Conservation (phyloP, 2,113 vertebrate genomes). For the Nycticebus coucang region DNA sequence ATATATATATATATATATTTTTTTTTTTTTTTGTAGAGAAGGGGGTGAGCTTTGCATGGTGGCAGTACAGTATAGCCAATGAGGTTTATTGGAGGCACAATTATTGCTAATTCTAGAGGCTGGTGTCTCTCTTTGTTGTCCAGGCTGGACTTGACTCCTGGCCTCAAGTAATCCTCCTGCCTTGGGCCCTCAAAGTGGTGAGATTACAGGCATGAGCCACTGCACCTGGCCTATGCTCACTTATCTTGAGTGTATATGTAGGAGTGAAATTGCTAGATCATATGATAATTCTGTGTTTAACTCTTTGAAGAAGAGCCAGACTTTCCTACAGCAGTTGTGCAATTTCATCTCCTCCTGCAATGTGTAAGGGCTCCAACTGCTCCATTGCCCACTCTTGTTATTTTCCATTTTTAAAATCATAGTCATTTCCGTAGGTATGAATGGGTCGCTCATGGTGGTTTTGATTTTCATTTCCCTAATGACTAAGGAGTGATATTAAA, state of each 20-base stretch:
- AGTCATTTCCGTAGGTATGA: not conserved
- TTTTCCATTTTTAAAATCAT: not conserved
- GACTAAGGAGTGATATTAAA: not conserved
- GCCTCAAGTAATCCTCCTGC: too few species aligned
- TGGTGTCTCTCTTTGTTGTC: too few species aligned
- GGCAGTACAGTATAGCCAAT: too few species aligned
- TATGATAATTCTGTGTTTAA: not conserved
- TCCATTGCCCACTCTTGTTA: not conserved
- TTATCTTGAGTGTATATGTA: constrained; percentile 21
- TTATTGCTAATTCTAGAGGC: too few species aligned
- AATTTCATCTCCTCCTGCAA: not conserved
- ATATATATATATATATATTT: too few species aligned
- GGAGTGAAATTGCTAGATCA: not conserved
- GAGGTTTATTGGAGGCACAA: too few species aligned
- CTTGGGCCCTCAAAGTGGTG: too few species aligned
- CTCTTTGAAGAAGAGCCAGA: constrained; percentile 17
- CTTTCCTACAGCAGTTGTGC: not conserved
- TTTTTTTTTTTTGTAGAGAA: too few species aligned
- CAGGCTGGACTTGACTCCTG: too few species aligned
- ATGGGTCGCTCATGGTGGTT: not conserved
- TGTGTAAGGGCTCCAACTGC: not conserved
- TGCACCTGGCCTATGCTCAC: not conserved
- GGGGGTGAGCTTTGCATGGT: too few species aligned
- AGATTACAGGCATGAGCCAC: too few species aligned
- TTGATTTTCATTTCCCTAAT: constrained; percentile 11